Percentiles rank a stretch among this genome's conserved stretches.
Conservation (phyloP, 2,888 invertebrate species). For the Physocephala rufipes region DNA sequence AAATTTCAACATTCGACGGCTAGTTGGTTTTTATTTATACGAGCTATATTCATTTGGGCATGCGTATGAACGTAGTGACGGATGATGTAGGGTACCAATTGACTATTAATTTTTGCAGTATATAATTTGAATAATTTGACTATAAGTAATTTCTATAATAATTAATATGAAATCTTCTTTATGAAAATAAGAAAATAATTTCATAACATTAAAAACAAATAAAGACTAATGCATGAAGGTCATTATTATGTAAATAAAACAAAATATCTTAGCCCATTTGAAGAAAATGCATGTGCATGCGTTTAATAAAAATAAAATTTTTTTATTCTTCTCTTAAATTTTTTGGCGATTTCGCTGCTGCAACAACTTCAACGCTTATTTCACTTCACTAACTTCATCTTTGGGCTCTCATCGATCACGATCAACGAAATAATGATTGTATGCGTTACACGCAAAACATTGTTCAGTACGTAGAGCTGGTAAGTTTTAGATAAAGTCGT, state of each 20-base stretch:
- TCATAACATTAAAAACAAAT: neutral
- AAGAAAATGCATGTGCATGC: conserved; percentile 41
- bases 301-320: conserved; percentile 41
- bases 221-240: neutral
- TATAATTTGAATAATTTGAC: too few relatives aligned
- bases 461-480: conserved; percentile 26
- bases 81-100: too few relatives aligned
- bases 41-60: too few relatives aligned
- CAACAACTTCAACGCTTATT: too few relatives aligned
- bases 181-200: too few relatives aligned
- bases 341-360: too few relatives aligned
- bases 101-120: too few relatives aligned
- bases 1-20: too few relatives aligned
- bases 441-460: neutral
- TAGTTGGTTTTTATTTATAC: too few relatives aligned
- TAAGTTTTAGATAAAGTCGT: conserved; percentile 16
- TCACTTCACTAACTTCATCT: conserved; percentile 1
- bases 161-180: too few relatives aligned
- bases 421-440: neutral
- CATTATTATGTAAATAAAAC: neutral
- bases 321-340: conserved; percentile 9
- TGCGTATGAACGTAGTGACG: too few relatives aligned
- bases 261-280: neutral
- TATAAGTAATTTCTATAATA: too few relatives aligned
- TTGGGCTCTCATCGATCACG: conserved; percentile 15